These are phyloP conservation scores for Argyra leucocephala DNA, from an alignment of 2,888 invertebrate species.

Conservation along the genomic window DNA sequence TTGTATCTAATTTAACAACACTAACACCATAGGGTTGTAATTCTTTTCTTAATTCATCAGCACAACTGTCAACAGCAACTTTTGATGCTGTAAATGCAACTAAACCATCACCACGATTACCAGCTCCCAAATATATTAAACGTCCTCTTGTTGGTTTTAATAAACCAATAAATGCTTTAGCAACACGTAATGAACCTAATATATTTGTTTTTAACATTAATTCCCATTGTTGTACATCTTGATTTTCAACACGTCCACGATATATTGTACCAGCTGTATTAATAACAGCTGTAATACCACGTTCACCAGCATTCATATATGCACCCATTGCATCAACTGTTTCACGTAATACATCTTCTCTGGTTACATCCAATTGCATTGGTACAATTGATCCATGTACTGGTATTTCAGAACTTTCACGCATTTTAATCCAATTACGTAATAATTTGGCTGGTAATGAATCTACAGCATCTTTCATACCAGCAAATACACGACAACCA, in stretches of 20 bases:
- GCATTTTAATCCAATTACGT: conserved; percentile 53
- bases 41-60: conserved; percentile 60
- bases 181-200: conserved; percentile 62
- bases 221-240: conserved; percentile 55
- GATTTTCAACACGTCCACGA: conserved; percentile 58
- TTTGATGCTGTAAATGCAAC: conserved; percentile 54
- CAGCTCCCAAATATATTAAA: conserved; percentile 56
- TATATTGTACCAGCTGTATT: conserved; percentile 72
- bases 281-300: conserved; percentile 69
- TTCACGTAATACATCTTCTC: conserved; percentile 70
- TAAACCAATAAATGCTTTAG: conserved; percentile 64
- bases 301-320: conserved; percentile 72
- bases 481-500: conserved; percentile 72
- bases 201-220: conserved; percentile 60
- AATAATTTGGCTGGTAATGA: conserved; percentile 54
- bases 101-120: conserved; percentile 45
- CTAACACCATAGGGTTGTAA: conserved; percentile 60
- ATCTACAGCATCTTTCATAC: conserved; percentile 50
- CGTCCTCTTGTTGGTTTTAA: conserved; percentile 56
- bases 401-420: conserved; percentile 45
- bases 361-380: conserved; percentile 65
- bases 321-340: conserved; percentile 68
- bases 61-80: conserved; percentile 72
- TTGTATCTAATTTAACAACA: conserved; percentile 66
- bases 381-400: conserved; percentile 53